A percentile compares a stretch with the other conserved stretches of the same genome.
Evolutionary conservation across 1,140 invertebrate genomes (phyloP).

Genomic region (Phymastichus coffea): DNA sequence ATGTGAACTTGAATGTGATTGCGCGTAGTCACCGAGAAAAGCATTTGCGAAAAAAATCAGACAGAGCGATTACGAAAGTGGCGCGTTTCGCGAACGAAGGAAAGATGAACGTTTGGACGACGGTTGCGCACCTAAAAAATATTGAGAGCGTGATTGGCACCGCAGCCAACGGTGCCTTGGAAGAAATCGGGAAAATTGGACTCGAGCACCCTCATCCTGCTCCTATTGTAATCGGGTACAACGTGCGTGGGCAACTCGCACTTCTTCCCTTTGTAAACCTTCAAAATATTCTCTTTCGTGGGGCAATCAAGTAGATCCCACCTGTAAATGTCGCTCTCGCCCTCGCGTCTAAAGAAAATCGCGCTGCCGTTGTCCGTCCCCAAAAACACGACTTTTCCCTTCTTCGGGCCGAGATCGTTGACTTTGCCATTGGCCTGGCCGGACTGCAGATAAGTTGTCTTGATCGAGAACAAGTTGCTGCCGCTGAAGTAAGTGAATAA

Average conservation of each 20-base stretch:
- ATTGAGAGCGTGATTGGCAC: slow-evolving; percentile 56
- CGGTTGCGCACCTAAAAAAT: slow-evolving; percentile 2
- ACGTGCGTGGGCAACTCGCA: slow-evolving; percentile 61
- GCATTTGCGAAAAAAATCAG: too few relatives aligned
- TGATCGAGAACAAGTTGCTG: slow-evolving; percentile 58
- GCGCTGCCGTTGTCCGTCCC: slow-evolving; percentile 64
- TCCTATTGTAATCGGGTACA: slow-evolving; percentile 58
- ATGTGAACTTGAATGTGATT: too few relatives aligned
- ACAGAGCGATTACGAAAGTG: too few relatives aligned
- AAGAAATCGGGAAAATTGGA: slow-evolving; percentile 66
- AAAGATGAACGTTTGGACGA: too few relatives aligned
- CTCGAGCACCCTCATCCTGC: slow-evolving; percentile 61
- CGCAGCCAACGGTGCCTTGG: slow-evolving; percentile 62
- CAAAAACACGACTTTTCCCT: slow-evolving; percentile 57
- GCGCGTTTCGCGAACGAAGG: too few relatives aligned
- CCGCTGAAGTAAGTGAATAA: slow-evolving; percentile 63
- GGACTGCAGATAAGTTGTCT: slow-evolving; percentile 58
- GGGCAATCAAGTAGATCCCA: slow-evolving; percentile 50
- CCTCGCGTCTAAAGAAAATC: slow-evolving; percentile 60
- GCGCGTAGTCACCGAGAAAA: too few relatives aligned
- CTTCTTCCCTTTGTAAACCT: slow-evolving; percentile 56
- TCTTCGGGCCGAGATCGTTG: slow-evolving; percentile 58
- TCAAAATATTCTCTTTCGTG: slow-evolving; percentile 48
- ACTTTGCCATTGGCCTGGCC: slow-evolving; percentile 58
- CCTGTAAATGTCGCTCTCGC: slow-evolving; percentile 52